Evolutionary conservation across 2,888 invertebrate species (phyloP), one percentile per base, ranked within the genome.

Genomic region (Prionchulus punctatus): DNA sequence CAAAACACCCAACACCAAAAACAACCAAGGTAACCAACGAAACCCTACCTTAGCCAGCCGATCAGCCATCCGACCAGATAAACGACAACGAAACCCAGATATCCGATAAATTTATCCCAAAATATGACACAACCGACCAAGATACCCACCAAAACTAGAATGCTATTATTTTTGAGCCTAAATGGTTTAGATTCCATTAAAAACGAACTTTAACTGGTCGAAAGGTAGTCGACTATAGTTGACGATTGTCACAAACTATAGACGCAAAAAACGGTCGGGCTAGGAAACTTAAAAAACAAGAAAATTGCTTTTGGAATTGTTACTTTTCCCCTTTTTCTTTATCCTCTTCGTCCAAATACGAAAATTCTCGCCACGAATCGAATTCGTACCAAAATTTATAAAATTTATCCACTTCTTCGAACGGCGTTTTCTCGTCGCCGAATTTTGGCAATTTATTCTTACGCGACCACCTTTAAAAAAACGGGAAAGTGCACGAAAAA

Each of bases 351-450:
- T 99, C 98, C 63, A 92, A 76, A 72, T 98, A 99, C 1, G 96
- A 96, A 75, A 86, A 99, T 72, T 99, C 98, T 60, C 98, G 80
- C 98, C 98, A 99, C 0, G 96, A 94, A 63, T 92, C 90, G 75
- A 96, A 98, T 67, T 89, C 84, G 72, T 76, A 77, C 98, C 98
- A 98, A 73, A 94, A 98, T 21, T 85, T 82, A 72, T 99, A 98
- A 75, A 99, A 99, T 50, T 78, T 75, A 69, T 96, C 90, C 0
- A 99, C 94, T 66, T 85, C 82, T 61, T 84, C 83, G 55, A 89
- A 79, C 1, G 82, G 76, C 55, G 86, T 82, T 58, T 83, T 77
- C n/a, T 80, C 79, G 68, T 82, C 81, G 4, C 83, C 88, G 53
- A 99, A 76, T 58, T 79, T 74, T 54, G 96, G 96, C 43, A 90